Percentiles rank a stretch among this genome's conserved stretches.
phyloP scores from a whole-genome alignment of 2,113 vertebrate species.

The Oenanthe oenanthe region DNA sequence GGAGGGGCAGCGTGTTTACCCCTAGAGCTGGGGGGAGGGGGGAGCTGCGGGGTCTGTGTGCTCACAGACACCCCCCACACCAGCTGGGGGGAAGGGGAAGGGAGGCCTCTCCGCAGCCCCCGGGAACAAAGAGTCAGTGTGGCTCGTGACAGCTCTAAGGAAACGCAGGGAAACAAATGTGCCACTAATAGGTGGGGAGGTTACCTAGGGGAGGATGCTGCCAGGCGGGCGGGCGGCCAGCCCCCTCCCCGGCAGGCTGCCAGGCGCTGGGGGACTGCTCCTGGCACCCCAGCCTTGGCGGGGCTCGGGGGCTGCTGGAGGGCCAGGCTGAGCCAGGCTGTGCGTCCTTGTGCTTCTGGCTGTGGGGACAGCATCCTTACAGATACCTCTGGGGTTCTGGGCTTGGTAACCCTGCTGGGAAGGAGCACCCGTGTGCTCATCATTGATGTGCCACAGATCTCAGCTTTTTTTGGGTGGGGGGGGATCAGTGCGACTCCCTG shows the following conservation, averaged over 20 bases:
- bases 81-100: neutral
- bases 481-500: neutral
- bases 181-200: slow-evolving; percentile 71
- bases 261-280: neutral
- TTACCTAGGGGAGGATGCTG: slow-evolving; percentile 55
- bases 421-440: neutral
- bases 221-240: neutral
- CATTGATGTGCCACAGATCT: accelerated
- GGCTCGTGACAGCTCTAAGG: slow-evolving; percentile 66
- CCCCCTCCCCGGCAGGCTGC: neutral
- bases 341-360: accelerated
- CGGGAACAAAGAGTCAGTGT: slow-evolving; percentile 69
- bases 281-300: neutral
- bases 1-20: neutral
- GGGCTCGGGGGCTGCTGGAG: neutral
- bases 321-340: neutral
- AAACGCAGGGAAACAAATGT: slow-evolving; percentile 64
- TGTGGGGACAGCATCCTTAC: neutral
- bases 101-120: neutral
- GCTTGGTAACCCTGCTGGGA: neutral
- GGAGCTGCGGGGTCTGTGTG: neutral
- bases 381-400: neutral
- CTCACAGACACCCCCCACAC: neutral
- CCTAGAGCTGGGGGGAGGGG: neutral
- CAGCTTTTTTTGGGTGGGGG: neutral